Percentiles rank a stretch among this genome's conserved stretches.
These are phyloP conservation scores for Octonoba sinensis DNA, from an alignment of 2,888 invertebrate species.

Conservation along the genomic window DNA sequence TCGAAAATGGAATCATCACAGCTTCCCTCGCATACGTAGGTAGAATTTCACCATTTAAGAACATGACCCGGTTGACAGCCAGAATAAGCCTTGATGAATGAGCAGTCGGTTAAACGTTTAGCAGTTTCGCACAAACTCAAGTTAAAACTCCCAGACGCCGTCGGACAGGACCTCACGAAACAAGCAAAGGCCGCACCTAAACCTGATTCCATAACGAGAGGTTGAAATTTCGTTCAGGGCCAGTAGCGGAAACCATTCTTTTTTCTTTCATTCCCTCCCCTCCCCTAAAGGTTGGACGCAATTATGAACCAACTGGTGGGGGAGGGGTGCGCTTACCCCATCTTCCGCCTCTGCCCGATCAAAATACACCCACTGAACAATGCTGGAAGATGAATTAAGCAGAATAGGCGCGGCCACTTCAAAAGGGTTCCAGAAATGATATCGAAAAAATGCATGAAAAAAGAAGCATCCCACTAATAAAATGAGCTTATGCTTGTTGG, in stretches of 20 bases:
- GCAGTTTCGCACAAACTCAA: no score
- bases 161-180: no score
- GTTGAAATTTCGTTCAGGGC: constrained; percentile 21
- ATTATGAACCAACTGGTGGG: constrained; percentile 18
- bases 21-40: no score
- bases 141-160: no score
- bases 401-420: constrained; percentile 18
- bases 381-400: constrained; percentile 24
- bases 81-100: no score
- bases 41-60: no score
- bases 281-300: constrained; percentile 19
- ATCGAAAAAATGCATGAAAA: no score
- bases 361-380: constrained; percentile 26
- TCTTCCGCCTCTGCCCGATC: constrained; percentile 10
- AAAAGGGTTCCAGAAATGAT: constrained; percentile 22
- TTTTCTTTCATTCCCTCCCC: constrained; percentile 1
- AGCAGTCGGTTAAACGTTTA: no score
- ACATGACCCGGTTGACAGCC: no score
- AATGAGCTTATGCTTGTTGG: background rate
- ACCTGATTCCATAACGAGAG: background rate
- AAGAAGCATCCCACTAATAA: constrained; percentile 12
- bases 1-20: no score
- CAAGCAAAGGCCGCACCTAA: background rate
- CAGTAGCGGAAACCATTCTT: constrained; percentile 32
- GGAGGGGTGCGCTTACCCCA: background rate